Evolutionary conservation across 1,140 invertebrate genomes (phyloP).

Genomic region (Caerostris extrusa): DNA sequence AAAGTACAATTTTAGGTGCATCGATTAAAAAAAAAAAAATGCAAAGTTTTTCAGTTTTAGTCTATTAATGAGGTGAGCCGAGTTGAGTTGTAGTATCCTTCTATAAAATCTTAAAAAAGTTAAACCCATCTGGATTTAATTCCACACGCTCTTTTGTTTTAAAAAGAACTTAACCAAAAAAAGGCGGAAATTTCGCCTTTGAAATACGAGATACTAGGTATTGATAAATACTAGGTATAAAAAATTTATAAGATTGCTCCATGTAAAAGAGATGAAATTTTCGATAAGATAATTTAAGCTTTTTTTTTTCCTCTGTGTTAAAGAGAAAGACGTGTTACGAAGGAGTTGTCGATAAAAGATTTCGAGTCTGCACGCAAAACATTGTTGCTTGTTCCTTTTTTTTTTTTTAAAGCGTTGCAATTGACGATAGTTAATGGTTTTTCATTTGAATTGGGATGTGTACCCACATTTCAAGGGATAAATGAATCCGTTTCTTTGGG

Average conservation of each 20-base stretch:
- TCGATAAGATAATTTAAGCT: conserved; percentile 73
- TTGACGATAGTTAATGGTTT: background rate
- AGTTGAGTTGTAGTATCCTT: conserved; percentile 34
- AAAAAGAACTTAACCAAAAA: conserved; percentile 17
- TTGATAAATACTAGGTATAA: conserved; percentile 61
- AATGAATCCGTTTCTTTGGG: no score
- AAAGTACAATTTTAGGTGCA: conserved; percentile 26
- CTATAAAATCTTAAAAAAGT: background rate
- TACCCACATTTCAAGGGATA: no score
- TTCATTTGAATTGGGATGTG: background rate
- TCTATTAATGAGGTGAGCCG: conserved; percentile 34
- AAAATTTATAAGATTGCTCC: conserved; percentile 4
- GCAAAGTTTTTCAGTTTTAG: conserved; percentile 16
- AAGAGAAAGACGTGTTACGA: conserved; percentile 12
- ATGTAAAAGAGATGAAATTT: conserved; percentile 54
- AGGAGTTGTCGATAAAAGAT: conserved; percentile 61
- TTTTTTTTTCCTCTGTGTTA: conserved; percentile 25
- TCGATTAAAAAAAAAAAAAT: background rate
- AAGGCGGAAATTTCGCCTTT: conserved; percentile 34
- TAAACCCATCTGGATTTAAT: conserved; percentile 49
- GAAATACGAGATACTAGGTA: conserved; percentile 57
- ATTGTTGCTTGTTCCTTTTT: background rate
- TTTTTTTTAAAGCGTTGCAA: background rate
- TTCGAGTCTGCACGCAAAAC: conserved; percentile 21
- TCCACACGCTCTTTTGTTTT: conserved; percentile 33